Conservation (phyloP, 1,140 invertebrate species). For the Andrena cerasifolii region DNA sequence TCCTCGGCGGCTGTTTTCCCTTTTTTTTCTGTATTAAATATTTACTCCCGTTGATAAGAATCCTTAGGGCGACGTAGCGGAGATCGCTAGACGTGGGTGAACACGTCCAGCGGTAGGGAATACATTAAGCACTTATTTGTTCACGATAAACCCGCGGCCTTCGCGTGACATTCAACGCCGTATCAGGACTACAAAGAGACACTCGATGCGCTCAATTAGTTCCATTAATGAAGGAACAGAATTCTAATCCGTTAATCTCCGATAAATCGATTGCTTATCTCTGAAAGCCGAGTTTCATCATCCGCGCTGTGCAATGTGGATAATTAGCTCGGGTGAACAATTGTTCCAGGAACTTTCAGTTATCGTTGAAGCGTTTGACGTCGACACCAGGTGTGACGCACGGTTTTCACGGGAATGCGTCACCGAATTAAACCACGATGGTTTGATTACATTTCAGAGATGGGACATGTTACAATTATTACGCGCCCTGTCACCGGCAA, state of each 20-base stretch:
- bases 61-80: too few species aligned
- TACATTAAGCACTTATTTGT: too few species aligned
- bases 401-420: constrained; percentile 29
- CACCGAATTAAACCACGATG: constrained; percentile 3
- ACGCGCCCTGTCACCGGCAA: constrained; percentile 11
- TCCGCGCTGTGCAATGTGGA: too few species aligned
- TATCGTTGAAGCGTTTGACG: not conserved
- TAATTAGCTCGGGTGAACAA: constrained; percentile 20
- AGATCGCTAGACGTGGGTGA: too few species aligned
- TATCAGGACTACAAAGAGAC: too few species aligned
- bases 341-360: constrained; percentile 20
- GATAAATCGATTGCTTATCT: not conserved
- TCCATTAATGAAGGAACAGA: too few species aligned
- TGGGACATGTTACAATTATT: constrained; percentile 15
- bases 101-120: too few species aligned
- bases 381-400: constrained; percentile 8
- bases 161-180: too few species aligned
- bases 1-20: not conserved
- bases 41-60: constrained; percentile 9
- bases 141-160: too few species aligned
- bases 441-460: constrained; percentile 24
- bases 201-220: too few species aligned
- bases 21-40: not conserved
- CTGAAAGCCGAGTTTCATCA: not conserved
- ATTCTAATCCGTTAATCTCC: too few species aligned